These are phyloP conservation scores for Mimas tiliae DNA, from an alignment of 2,888 invertebrate species.

Conservation along the genomic window DNA sequence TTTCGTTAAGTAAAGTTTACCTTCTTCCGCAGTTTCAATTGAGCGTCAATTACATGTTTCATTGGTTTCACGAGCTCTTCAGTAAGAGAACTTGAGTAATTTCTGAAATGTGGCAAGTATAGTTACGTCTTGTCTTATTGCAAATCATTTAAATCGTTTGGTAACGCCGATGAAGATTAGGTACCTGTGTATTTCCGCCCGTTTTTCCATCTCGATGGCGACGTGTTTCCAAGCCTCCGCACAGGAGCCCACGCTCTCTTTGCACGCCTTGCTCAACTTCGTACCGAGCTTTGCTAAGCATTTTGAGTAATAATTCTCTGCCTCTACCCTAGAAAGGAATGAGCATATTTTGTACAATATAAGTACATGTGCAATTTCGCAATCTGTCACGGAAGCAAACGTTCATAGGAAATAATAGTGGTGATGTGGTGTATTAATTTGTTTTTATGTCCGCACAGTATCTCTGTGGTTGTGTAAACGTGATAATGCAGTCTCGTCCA, in stretches of 20 bases:
- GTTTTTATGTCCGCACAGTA: constrained; percentile 44
- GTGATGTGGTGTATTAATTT: constrained; percentile 45
- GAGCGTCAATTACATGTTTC: constrained; percentile 88
- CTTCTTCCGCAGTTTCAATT: constrained; percentile 89
- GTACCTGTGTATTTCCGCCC: constrained; percentile 94
- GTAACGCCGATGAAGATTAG: not conserved
- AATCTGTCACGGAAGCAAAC: constrained; percentile 41
- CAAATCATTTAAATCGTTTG: not conserved
- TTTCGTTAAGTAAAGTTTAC: constrained; percentile 61
- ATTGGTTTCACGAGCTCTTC: constrained; percentile 97
- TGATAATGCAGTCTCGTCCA: constrained; percentile 53
- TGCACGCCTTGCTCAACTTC: constrained; percentile 93
- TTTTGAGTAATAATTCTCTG: constrained; percentile 96
- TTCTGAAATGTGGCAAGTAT: constrained; percentile 77
- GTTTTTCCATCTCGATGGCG: constrained; percentile 95
- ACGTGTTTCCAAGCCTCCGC: constrained; percentile 96
- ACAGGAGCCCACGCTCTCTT: constrained; percentile 91
- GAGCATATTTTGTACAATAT: constrained; percentile 33
- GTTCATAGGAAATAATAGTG: constrained; percentile 41
- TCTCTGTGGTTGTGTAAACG: constrained; percentile 50
- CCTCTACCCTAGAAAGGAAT: constrained; percentile 89
- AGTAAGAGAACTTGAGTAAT: constrained; percentile 90
- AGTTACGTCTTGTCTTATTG: constrained; percentile 30
- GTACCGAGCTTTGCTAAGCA: constrained; percentile 93
- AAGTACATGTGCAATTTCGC: constrained; percentile 30